These are phyloP conservation scores for Aphrocallistes beatrix DNA, from an alignment of 37 sponge, comb jelly and placozoan species.

Conservation along the genomic window DNA sequence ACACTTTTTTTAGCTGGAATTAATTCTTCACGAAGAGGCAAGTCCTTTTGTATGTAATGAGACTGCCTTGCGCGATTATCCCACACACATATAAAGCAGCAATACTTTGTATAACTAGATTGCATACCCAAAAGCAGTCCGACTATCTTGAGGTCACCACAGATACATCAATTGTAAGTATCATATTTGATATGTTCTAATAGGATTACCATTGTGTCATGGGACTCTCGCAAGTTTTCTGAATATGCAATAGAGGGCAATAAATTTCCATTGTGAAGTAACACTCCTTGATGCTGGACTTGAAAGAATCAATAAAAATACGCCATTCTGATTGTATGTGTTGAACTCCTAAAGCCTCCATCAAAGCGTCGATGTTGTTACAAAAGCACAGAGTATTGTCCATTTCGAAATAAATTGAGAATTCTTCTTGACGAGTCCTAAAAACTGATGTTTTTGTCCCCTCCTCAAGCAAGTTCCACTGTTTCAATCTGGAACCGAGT, in stretches of 20 bases:
- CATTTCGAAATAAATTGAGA: too few relatives aligned
- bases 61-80: neutral
- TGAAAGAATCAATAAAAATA: constrained; percentile 9
- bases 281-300: neutral
- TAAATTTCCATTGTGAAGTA: constrained; percentile 21
- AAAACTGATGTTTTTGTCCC: neutral
- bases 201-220: constrained; percentile 10
- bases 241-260: constrained; percentile 19
- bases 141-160: constrained; percentile 14
- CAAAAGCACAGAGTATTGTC: neutral
- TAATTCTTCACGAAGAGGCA: neutral
- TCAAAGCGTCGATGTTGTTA: neutral
- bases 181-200: neutral
- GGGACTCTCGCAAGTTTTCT: neutral
- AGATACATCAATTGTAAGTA: neutral
- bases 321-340: constrained; percentile 1
- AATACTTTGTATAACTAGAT: constrained; percentile 12
- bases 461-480: constrained; percentile 11
- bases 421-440: neutral
- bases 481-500: constrained; percentile 1
- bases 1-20: neutral
- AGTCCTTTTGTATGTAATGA: neutral
- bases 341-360: neutral
- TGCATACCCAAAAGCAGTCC: constrained; percentile 15
- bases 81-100: constrained; percentile 9